phyloP scores from a whole-genome alignment of 2,888 invertebrate genomes.

The Polyploca ridens region DNA sequence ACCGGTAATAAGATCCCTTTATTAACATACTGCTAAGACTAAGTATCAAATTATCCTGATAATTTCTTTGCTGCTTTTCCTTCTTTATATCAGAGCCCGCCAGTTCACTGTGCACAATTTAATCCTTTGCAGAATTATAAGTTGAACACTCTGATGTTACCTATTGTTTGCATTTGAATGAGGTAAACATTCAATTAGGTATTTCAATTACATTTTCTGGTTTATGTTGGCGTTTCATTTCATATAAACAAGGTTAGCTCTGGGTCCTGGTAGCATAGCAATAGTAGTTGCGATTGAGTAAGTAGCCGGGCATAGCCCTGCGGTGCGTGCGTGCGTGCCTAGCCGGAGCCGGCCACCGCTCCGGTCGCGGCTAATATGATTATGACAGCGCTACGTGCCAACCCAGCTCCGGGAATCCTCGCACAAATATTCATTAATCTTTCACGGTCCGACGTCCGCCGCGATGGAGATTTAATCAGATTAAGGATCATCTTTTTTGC shows the following conservation, averaged over 20 bases:
- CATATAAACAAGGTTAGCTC: neutral
- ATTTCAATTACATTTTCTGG: neutral
- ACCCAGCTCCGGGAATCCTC: conserved; percentile 81
- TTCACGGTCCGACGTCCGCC: conserved; percentile 84
- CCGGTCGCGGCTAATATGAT: conserved; percentile 82
- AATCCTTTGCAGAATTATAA: neutral
- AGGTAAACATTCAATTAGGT: neutral
- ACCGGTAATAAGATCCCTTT: conserved; percentile 40
- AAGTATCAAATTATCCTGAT: conserved; percentile 18
- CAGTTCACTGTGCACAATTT: conserved; percentile 24
- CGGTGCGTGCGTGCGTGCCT: conserved; percentile 71
- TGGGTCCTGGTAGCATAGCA: conserved; percentile 16
- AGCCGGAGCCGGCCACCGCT: conserved; percentile 69
- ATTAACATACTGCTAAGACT: conserved; percentile 36
- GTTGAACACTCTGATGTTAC: neutral
- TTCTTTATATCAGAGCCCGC: neutral
- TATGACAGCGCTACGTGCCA: conserved; percentile 84
- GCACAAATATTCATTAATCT: conserved; percentile 85
- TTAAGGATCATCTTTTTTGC: conserved; percentile 85
- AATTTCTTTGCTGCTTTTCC: neutral
- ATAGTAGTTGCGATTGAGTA: conserved; percentile 40
- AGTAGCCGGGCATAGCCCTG: conserved; percentile 42
- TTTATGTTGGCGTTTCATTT: neutral
- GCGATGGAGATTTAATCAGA: conserved; percentile 85
- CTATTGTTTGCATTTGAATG: neutral